phyloP scores from a whole-genome alignment of 2,888 invertebrate genomes.

The Plagiodera versicolora region DNA sequence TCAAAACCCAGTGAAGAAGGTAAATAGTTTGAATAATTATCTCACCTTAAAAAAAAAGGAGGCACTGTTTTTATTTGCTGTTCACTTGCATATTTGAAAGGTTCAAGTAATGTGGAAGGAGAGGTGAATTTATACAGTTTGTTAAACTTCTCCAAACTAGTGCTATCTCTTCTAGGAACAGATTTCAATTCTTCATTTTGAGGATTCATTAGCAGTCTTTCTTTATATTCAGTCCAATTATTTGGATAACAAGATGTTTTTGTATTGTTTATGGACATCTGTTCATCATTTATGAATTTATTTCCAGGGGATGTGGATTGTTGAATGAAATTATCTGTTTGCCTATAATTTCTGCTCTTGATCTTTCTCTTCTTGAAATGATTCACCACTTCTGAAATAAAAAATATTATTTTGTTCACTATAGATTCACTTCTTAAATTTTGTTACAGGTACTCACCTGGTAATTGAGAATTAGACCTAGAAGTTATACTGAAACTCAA shows the following conservation, averaged over 20 bases:
- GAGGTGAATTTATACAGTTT: constrained; percentile 39
- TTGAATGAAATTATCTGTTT: constrained; percentile 23
- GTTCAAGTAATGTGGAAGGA: constrained; percentile 40
- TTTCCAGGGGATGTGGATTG: constrained; percentile 29
- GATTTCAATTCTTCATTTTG: constrained; percentile 31
- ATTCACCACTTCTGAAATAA: constrained; percentile 22
- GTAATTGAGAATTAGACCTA: constrained; percentile 2
- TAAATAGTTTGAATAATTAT: constrained; percentile 3
- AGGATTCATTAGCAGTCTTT: constrained; percentile 26
- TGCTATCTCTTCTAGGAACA: constrained; percentile 23
- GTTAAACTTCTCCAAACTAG: constrained; percentile 25
- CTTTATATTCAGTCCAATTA: constrained; percentile 42
- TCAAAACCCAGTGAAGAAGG: no score
- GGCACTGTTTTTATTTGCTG: constrained; percentile 41
- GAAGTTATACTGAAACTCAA: neutral
- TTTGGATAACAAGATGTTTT: constrained; percentile 35
- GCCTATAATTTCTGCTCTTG: constrained; percentile 40
- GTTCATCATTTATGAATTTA: constrained; percentile 9
- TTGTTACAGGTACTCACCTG: constrained; percentile 6
- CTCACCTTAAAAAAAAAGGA: constrained; percentile 44
- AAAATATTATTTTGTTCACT: neutral
- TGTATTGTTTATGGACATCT: constrained; percentile 24
- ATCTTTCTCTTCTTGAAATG: constrained; percentile 39
- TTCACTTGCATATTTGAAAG: constrained; percentile 36
- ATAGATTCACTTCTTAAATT: no score